Evolutionary conservation across 2,797 vertebrate genomes (phyloP), one percentile per base, ranked within the genome.

Genomic region (Urosaurus nigricauda): DNA sequence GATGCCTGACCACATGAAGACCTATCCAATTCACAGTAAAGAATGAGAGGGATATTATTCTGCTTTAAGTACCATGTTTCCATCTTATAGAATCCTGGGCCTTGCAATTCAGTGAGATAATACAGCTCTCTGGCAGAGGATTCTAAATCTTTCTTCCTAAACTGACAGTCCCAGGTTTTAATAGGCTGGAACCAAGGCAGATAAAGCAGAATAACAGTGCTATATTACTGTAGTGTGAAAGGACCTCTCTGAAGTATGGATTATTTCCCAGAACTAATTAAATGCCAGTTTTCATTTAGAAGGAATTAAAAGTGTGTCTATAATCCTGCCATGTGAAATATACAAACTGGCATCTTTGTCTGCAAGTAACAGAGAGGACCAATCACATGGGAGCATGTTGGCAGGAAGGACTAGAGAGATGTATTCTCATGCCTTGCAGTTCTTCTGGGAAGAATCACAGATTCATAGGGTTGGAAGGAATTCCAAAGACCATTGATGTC

Each of bases 291-390:
- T 89, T 84, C 65, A 87, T 82, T 32, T 43, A 71, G 40, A 78
- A 90, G 14, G 68, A 86, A 89, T 91, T 58, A 82, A 43, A 88
- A 88, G 56, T 84, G 65, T 58, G 90, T 83, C 43, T 68, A 26
- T 21, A 32, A 29, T 19, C 5, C 47, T 21, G 26, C 81, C n/a
- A 32, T 51, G 29, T 17, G 68, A 47, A 32, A n/a, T 47, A 6
- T 65, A 29, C 60, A 47, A 32, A 2, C 12, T 83, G 60, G 26
- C 5, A 11, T 16, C 24, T 43, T 65, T 37, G 19, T 8, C 9
- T 78, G 26, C n/a, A 24, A 60, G 21, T 32, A 83, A 32, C 37
- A 47, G 80, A 40, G 40, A 19, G 80, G 1, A 26, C 7, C 37
- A 74, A 1, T 73, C 37, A 13, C 53, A 17, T 83, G 13, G n/a